Evolutionary conservation across 2,113 vertebrate genomes (phyloP).

Genomic region (Elephantulus edwardii): DNA sequence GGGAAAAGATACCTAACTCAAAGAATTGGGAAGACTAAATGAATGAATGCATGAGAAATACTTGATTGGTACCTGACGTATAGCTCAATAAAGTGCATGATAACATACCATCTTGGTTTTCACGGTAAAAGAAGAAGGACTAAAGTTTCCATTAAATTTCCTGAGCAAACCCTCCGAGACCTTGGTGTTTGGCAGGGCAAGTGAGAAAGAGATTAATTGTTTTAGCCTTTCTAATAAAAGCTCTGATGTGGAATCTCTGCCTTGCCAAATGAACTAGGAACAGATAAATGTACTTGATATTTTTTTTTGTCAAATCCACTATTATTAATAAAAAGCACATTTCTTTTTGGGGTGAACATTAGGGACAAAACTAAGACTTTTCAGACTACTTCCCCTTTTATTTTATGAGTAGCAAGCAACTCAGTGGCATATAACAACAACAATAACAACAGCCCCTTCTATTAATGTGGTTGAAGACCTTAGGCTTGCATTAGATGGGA

Average conservation of each 20-base stretch:
- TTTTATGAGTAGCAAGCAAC: too few species aligned
- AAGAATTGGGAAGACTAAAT: neutral
- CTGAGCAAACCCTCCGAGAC: conserved; percentile 1
- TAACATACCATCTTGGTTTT: neutral
- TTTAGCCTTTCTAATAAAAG: conserved; percentile 72
- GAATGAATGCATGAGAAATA: neutral
- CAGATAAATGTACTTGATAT: conserved; percentile 78
- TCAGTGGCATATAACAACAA: too few species aligned
- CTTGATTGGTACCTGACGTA: neutral
- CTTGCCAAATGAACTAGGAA: conserved; percentile 81
- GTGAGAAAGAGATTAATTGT: conserved; percentile 74
- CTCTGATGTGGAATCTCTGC: conserved; percentile 73
- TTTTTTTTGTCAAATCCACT: conserved; percentile 82
- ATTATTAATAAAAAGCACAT: conserved; percentile 84
- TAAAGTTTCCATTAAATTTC: neutral
- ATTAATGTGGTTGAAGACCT: conserved; percentile 78
- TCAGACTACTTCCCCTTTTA: conserved; percentile 73
- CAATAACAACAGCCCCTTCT: too few species aligned
- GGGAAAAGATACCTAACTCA: neutral
- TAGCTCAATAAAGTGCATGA: neutral
- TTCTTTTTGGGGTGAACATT: conserved; percentile 84
- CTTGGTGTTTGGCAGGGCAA: conserved; percentile 2
- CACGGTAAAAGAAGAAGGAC: neutral
- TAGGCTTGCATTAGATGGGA: conserved; percentile 70
- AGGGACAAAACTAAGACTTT: conserved; percentile 84